Base-by-base conservation (phyloP, 2,888 invertebrate genomes). In the Aphodius sticticus region DNA sequence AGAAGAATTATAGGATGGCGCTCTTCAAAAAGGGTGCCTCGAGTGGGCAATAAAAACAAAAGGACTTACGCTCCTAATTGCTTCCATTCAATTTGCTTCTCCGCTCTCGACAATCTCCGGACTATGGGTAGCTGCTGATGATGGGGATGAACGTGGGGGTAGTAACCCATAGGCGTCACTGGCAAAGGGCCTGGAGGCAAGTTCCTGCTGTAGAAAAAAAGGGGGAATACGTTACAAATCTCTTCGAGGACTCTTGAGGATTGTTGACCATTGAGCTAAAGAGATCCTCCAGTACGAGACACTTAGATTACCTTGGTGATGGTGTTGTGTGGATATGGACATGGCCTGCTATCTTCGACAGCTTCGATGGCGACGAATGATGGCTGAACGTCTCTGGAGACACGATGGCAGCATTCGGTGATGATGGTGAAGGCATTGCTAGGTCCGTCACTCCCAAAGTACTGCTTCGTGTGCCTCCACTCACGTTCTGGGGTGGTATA, bases 321-420 rank as follows among this genome's bases (percentile, higher is more conserved):
- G 92, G 91, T 83, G 92, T 91, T 88, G 92, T 88, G 81, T 92
- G 91, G 26, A 92, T 89, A 80, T 92, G 91, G 15, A 92, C 92
- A 69, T 91, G 89, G 85, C 91, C 91, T 35, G 83, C 79, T 14
- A 82, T 71, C 80, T 84, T 83, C 81, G 85, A 79, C 83, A 83
- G 80, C 83, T 80, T 83, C 85, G 92, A 91, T 35, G 95, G 95
- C 76, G 92, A 91, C 85, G 93, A 93, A 86, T 94, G 94, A 88
- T 93, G 92, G 86, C 94, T 92, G 82, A 94, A 92, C 84, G 94
- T 94, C 89, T 93, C 93, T 70, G 95, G 94, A 37, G 95, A 94
- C 83, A 95, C 94, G 85, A 95, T 92, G 79, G 94, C 93, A 80
- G 95, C 94, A 80, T 93, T 93, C 75, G 94, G 93, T 26, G 95